These are phyloP conservation scores for Caenorhabditis remanei DNA, from an alignment of 1,140 invertebrate species.

Conservation along the genomic window DNA sequence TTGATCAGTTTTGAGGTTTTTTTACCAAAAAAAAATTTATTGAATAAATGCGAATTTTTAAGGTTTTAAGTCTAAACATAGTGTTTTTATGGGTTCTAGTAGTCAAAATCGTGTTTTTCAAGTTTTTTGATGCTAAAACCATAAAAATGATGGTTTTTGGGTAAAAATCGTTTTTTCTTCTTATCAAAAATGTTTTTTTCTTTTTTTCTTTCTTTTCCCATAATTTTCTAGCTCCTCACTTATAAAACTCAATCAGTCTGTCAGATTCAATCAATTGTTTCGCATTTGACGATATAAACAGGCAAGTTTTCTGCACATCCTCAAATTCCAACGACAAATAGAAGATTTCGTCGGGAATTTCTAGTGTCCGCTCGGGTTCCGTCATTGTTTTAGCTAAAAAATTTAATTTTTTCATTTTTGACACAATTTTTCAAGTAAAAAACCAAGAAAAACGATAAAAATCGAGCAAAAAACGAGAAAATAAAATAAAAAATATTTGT, in stretches of 20 bases:
- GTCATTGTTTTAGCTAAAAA: background rate
- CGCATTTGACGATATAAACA: background rate
- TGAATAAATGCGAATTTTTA: background rate
- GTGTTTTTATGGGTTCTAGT: background rate
- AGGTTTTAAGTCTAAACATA: too few relatives aligned
- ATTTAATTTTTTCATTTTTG: background rate
- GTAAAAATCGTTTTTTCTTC: too few relatives aligned
- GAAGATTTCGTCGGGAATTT: background rate
- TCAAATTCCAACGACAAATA: background rate
- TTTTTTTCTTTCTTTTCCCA: too few relatives aligned
- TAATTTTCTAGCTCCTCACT: background rate
- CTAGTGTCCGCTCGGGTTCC: background rate
- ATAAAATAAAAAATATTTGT: too few relatives aligned
- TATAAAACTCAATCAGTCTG: background rate
- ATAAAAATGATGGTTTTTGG: too few relatives aligned
- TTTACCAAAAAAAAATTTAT: too few relatives aligned
- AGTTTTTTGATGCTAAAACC: too few relatives aligned
- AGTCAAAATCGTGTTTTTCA: background rate
- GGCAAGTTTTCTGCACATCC: background rate
- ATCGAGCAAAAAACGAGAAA: too few relatives aligned
- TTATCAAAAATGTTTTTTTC: too few relatives aligned
- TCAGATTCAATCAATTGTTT: background rate
- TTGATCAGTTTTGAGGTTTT: too few relatives aligned
- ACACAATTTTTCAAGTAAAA: background rate
- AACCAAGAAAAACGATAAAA: background rate